phyloP scores from a whole-genome alignment of 2,797 vertebrate species.

The Myotis pilosus region DNA sequence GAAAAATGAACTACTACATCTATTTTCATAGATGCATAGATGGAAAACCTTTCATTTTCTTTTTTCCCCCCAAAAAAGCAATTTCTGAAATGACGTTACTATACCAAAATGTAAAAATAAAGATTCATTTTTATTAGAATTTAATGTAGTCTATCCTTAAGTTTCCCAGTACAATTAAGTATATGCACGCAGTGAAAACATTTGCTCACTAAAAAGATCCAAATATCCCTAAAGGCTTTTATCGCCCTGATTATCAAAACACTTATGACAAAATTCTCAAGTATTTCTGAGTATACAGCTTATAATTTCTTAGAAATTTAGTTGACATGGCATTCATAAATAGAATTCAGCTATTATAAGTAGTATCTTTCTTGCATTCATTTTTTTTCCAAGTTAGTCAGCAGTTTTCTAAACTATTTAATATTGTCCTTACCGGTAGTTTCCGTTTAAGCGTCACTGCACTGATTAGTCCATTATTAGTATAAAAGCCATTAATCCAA shows the following conservation, averaged over 20 bases:
- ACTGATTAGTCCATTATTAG: slow-evolving; percentile 10
- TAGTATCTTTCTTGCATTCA: neutral
- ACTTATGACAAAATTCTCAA: slow-evolving; percentile 57
- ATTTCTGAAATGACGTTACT: slow-evolving; percentile 47
- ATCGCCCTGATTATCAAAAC: slow-evolving; percentile 21
- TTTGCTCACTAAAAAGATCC: slow-evolving; percentile 54
- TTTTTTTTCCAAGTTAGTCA: slow-evolving; percentile 21
- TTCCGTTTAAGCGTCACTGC: slow-evolving; percentile 36
- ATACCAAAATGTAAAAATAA: slow-evolving; percentile 63
- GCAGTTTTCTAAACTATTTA: slow-evolving; percentile 57
- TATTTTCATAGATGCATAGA: slow-evolving; percentile 62
- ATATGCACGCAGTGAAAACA: slow-evolving; percentile 45
- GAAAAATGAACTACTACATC: slow-evolving; percentile 46
- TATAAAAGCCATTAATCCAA: slow-evolving; percentile 55
- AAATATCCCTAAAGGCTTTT: slow-evolving; percentile 54
- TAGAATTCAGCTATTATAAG: slow-evolving; percentile 26
- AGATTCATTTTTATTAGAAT: slow-evolving; percentile 58
- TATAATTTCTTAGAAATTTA: slow-evolving; percentile 29
- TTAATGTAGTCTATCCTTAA: slow-evolving; percentile 40
- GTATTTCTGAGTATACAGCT: neutral
- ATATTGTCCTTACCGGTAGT: slow-evolving; percentile 1
- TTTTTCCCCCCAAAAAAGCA: neutral
- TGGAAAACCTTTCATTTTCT: slow-evolving; percentile 55
- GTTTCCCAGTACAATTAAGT: slow-evolving; percentile 51
- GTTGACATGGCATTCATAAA: slow-evolving; percentile 31